Percentiles rank a stretch among this genome's conserved stretches.
phyloP scores from a whole-genome alignment of 2,888 invertebrate genomes.

The Andricus quercusramuli region DNA sequence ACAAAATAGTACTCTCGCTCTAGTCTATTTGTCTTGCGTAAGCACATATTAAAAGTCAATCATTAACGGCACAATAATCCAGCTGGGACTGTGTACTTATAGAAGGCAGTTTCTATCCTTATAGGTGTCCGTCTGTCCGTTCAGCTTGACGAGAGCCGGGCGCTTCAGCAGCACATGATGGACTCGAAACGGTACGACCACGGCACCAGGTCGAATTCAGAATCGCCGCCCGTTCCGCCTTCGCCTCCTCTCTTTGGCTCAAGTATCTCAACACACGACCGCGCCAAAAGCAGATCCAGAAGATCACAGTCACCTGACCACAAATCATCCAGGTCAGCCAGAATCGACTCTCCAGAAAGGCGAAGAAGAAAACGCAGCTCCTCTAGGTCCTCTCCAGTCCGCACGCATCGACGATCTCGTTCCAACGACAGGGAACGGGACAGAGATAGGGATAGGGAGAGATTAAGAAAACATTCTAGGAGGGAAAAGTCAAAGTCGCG shows the following conservation, averaged over 20 bases:
- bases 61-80: slow-evolving; percentile 67
- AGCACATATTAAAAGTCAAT: slow-evolving; percentile 57
- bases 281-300: slow-evolving; percentile 67
- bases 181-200: slow-evolving; percentile 59
- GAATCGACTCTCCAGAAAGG: slow-evolving; percentile 66
- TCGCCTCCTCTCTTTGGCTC: slow-evolving; percentile 72
- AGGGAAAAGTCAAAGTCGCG: slow-evolving; percentile 42
- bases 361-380: slow-evolving; percentile 69
- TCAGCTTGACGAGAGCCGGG: slow-evolving; percentile 80
- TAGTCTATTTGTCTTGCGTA: slow-evolving; percentile 63
- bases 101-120: slow-evolving; percentile 86
- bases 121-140: slow-evolving; percentile 84
- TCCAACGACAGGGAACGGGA: slow-evolving; percentile 62
- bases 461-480: slow-evolving; percentile 43
- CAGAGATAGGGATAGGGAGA: slow-evolving; percentile 49
- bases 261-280: slow-evolving; percentile 67
- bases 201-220: slow-evolving; percentile 49
- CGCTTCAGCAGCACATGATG: slow-evolving; percentile 73
- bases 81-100: slow-evolving; percentile 77
- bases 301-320: slow-evolving; percentile 66
- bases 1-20: slow-evolving; percentile 60
- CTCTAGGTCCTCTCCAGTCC: slow-evolving; percentile 66
- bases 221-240: slow-evolving; percentile 74
- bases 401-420: slow-evolving; percentile 63
- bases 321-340: slow-evolving; percentile 62